Evolutionary conservation across 2,113 vertebrate species (phyloP).

Genomic region (Lepus europaeus): DNA sequence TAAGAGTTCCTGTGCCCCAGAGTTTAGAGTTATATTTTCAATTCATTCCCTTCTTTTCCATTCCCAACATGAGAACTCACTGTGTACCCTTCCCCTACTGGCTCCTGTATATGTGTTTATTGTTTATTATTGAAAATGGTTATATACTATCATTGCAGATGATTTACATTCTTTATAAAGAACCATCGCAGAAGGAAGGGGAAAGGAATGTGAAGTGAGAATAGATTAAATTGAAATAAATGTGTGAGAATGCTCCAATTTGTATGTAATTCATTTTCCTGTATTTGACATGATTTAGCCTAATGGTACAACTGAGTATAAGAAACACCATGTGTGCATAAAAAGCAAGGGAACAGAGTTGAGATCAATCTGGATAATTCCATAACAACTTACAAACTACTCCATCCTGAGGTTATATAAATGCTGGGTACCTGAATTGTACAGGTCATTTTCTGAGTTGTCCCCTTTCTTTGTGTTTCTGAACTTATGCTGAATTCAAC

Average conservation of each 20-base stretch:
- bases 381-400: conserved; percentile 17
- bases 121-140: background rate
- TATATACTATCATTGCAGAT: background rate
- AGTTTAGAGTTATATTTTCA: background rate
- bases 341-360: conserved; percentile 4
- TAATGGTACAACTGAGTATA: background rate
- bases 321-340: conserved; percentile 1
- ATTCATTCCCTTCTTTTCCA: background rate
- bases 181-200: background rate
- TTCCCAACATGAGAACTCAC: background rate
- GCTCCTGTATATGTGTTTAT: background rate
- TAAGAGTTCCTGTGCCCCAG: background rate
- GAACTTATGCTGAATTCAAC: background rate
- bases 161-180: conserved; percentile 27
- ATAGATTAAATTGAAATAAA: conserved; percentile 13
- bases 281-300: conserved; percentile 33
- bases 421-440: background rate
- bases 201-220: background rate
- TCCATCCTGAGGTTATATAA: background rate
- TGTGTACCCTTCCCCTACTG: rapidly evolving
- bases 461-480: background rate
- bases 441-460: conserved; percentile 24
- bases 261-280: conserved; percentile 52
- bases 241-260: background rate
- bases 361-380: background rate